Evolutionary conservation across 2,797 vertebrate species (phyloP).

Genomic region (Staurois parvus): DNA sequence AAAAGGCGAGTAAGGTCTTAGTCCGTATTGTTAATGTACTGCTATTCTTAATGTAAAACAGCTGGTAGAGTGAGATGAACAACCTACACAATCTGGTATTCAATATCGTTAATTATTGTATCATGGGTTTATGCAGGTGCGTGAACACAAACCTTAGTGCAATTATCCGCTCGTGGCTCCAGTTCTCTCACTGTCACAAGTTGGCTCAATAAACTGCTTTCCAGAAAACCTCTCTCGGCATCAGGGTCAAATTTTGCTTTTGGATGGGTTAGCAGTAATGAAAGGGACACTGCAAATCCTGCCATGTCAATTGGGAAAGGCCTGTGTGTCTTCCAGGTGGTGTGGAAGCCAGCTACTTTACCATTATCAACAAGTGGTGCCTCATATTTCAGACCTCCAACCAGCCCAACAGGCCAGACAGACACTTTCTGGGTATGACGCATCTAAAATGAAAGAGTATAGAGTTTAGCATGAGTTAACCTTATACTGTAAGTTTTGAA

Average conservation of each 20-base stretch:
- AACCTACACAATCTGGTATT: too few relatives aligned
- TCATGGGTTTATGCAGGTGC: background rate
- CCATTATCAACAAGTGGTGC: conserved; percentile 86
- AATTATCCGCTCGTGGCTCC: conserved; percentile 89
- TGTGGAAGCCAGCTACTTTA: conserved; percentile 88
- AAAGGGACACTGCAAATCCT: conserved; percentile 87
- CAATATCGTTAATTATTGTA: too few relatives aligned
- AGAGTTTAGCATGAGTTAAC: background rate
- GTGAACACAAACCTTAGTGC: conserved; percentile 79
- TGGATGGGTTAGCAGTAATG: conserved; percentile 80
- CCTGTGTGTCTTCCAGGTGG: conserved; percentile 89
- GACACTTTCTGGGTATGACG: conserved; percentile 86
- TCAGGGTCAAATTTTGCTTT: conserved; percentile 83
- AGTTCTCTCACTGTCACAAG: conserved; percentile 88
- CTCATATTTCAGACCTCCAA: conserved; percentile 92
- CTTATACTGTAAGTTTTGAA: background rate
- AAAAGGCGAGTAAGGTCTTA: too few relatives aligned
- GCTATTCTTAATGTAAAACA: too few relatives aligned
- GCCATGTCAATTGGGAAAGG: conserved; percentile 95
- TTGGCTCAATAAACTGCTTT: conserved; percentile 88
- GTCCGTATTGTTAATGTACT: too few relatives aligned
- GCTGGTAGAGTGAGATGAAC: too few relatives aligned
- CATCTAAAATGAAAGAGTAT: conserved; percentile 77
- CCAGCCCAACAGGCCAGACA: conserved; percentile 92
- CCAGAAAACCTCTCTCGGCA: conserved; percentile 88